Conservation (phyloP, 2,113 vertebrate genomes). For the Gracilinanus agilis region DNA sequence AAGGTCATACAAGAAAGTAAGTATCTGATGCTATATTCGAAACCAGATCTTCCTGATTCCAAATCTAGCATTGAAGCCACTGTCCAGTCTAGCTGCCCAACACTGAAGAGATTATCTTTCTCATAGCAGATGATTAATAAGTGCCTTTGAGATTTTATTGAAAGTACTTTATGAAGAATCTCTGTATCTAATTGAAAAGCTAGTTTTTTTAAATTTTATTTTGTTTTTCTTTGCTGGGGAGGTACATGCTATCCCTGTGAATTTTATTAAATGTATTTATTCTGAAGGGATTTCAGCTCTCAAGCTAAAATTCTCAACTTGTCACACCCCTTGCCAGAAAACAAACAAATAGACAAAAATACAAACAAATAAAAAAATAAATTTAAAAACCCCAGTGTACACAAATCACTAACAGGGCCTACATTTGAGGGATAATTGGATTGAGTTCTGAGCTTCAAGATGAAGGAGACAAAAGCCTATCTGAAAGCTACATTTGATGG, state of each 20-base stretch:
- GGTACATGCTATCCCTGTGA: conserved; percentile 63
- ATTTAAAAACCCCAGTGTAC: conserved; percentile 76
- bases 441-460: conserved; percentile 86
- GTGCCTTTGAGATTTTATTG: conserved; percentile 46
- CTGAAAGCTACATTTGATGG: conserved; percentile 83
- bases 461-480: conserved; percentile 85
- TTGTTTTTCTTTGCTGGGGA: conserved; percentile 41
- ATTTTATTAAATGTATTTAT: conserved; percentile 77
- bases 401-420: conserved; percentile 82
- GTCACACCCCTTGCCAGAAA: conserved; percentile 55
- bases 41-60: background rate
- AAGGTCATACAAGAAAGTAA: background rate
- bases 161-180: conserved; percentile 67
- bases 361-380: background rate
- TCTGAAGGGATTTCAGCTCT: conserved; percentile 83
- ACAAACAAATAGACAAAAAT: background rate
- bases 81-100: background rate
- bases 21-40: background rate
- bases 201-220: background rate
- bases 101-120: background rate
- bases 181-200: conserved; percentile 60
- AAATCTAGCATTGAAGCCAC: background rate
- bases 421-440: conserved; percentile 87
- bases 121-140: background rate
- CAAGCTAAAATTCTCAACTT: conserved; percentile 82